A percentile compares a stretch with the other conserved stretches of the same genome.
Conservation (phyloP, 2,113 vertebrate genomes). For the Pseudorhombus dupliciocellatus region DNA sequence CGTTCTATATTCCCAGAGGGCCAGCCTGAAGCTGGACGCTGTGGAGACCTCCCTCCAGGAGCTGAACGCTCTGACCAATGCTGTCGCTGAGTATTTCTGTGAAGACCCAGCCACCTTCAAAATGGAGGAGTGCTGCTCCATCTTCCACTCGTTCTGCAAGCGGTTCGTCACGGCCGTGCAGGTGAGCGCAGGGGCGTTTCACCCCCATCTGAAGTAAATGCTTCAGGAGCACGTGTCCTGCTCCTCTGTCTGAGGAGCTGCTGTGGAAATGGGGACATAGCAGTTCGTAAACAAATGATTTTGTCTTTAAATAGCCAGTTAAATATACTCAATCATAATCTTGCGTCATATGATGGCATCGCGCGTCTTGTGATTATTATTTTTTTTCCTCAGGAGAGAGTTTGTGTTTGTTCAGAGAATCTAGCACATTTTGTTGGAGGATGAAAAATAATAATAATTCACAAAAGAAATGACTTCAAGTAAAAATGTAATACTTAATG, state of each 20-base stretch:
- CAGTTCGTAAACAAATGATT: not conserved
- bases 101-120: constrained; percentile 80
- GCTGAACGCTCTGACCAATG: constrained; percentile 57
- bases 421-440: too few species aligned
- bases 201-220: too few species aligned
- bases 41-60: constrained; percentile 64
- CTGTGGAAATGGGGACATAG: not conserved
- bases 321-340: not conserved
- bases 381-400: too few species aligned
- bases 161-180: constrained; percentile 77
- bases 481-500: not conserved
- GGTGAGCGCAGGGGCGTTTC: constrained; percentile 45
- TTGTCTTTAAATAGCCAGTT: not conserved
- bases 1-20: constrained; percentile 60
- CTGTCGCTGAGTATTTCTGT: constrained; percentile 82
- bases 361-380: too few species aligned
- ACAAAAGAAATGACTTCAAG: not conserved
- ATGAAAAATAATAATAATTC: too few species aligned
- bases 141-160: constrained; percentile 81
- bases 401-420: too few species aligned
- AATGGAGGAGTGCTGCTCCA: constrained; percentile 82
- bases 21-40: constrained; percentile 66
- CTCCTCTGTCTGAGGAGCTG: not conserved
- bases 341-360: not conserved
- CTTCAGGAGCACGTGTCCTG: not conserved